Conservation (phyloP, 2,797 vertebrate genomes). For the Artibeus lituratus region DNA sequence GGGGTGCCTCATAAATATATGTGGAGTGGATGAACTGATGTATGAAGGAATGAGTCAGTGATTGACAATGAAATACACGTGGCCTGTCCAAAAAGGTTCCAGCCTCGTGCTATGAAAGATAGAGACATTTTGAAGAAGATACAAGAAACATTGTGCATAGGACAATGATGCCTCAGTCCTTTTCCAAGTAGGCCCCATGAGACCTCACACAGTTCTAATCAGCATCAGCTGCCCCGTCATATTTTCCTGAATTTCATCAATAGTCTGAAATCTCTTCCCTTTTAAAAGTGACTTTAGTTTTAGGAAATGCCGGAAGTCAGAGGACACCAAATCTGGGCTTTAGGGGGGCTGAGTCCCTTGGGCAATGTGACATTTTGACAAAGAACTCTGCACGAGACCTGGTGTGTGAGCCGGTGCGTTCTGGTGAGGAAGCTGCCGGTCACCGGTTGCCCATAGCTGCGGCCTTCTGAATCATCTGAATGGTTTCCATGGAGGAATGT, state of each 20-base stretch:
- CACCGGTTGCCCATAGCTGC: neutral
- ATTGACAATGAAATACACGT: neutral
- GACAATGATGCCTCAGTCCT: neutral
- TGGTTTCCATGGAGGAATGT: neutral
- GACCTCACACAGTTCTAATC: neutral
- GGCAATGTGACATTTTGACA: neutral
- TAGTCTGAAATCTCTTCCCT: neutral
- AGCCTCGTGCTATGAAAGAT: neutral
- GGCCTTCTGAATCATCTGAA: neutral
- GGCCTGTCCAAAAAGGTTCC: neutral
- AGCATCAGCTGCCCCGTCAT: neutral
- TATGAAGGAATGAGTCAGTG: neutral
- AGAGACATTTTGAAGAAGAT: neutral
- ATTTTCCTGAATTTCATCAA: neutral
- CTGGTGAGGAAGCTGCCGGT: neutral
- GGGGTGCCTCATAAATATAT: neutral
- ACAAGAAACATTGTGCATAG: neutral
- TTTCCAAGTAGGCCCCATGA: too few species aligned
- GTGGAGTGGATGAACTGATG: neutral
- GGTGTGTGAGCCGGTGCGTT: neutral
- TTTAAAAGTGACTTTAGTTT: neutral
- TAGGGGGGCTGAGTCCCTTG: too few species aligned
- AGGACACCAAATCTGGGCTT: neutral
- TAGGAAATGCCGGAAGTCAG: neutral
- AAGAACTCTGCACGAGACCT: neutral